Evolutionary conservation across 2,113 vertebrate genomes (phyloP).

Genomic region (Octodon degus): DNA sequence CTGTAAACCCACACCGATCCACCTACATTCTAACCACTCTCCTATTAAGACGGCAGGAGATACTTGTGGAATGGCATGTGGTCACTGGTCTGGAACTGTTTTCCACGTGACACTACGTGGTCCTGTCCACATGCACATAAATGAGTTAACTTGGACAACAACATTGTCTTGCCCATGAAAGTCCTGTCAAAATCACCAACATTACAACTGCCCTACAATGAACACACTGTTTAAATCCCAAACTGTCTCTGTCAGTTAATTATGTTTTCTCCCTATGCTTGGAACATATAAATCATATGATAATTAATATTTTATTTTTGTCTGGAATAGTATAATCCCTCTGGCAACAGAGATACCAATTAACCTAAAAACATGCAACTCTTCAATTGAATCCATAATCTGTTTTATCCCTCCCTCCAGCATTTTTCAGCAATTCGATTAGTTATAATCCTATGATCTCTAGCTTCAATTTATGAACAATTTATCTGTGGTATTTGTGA

Average conservation of each 20-base stretch:
- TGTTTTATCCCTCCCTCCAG: constrained; percentile 22
- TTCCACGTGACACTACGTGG: not conserved
- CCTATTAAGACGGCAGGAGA: not conserved
- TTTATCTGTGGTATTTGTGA: constrained; percentile 52
- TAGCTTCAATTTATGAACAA: constrained; percentile 34
- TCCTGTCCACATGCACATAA: not conserved
- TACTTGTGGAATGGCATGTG: not conserved
- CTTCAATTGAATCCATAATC: constrained; percentile 41
- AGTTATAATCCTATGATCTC: constrained; percentile 37
- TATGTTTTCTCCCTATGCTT: not conserved
- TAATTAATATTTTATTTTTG: constrained; percentile 39
- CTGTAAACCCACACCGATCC: not conserved
- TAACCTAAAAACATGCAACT: constrained; percentile 44
- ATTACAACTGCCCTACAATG: not conserved
- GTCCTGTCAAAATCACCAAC: not conserved
- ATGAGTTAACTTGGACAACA: not conserved
- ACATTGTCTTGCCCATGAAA: not conserved
- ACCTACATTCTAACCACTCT: not conserved
- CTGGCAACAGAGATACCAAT: constrained; percentile 38
- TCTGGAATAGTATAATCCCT: constrained; percentile 18
- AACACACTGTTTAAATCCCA: not conserved
- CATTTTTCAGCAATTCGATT: constrained; percentile 29
- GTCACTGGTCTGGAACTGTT: not conserved
- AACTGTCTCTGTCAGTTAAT: not conserved
- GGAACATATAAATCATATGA: not conserved